Evolutionary conservation across 1,140 invertebrate genomes (phyloP).

Genomic region (Bombyx mori): ASM3026992v2 NC_085122.1:8706001-8706500

Average conservation of each 20-base stretch:
- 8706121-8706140: constrained; percentile 68
- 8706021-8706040: constrained; percentile 26
- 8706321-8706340: constrained; percentile 68
- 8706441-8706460: too few relatives aligned
- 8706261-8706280: constrained; percentile 64
- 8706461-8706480: too few relatives aligned
- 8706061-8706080: constrained; percentile 69
- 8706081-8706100: constrained; percentile 73
- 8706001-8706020: constrained; percentile 2
- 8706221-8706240: constrained; percentile 43
- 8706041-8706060: constrained; percentile 67
- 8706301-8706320: constrained; percentile 67
- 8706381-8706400: constrained; percentile 24
- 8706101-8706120: constrained; percentile 74
- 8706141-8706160: constrained; percentile 74
- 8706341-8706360: constrained; percentile 67
- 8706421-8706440: too few relatives aligned
- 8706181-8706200: constrained; percentile 42
- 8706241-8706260: constrained; percentile 45
- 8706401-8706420: too few relatives aligned
- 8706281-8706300: constrained; percentile 69
- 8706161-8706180: constrained; percentile 36
- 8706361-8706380: constrained; percentile 62
- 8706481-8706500: too few relatives aligned
- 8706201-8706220: constrained; percentile 37